Percentiles rank a stretch among this genome's conserved stretches.
phyloP scores from a whole-genome alignment of 2,888 invertebrate genomes.

The Drosophila atroscutellata region DNA sequence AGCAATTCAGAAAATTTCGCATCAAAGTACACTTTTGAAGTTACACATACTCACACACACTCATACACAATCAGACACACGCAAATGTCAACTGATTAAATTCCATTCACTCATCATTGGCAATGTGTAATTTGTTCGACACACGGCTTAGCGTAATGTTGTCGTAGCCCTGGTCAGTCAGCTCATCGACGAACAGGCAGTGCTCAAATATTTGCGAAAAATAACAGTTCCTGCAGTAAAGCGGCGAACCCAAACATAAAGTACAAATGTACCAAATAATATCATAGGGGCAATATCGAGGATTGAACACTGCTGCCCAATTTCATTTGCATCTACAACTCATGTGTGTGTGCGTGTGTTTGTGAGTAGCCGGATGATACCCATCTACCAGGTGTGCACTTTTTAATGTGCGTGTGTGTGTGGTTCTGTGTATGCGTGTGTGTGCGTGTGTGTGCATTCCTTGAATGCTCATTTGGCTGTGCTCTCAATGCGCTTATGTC shows the following conservation, averaged over 20 bases:
- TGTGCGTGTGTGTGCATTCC: conserved; percentile 64
- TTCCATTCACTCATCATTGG: background rate
- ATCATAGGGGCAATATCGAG: conserved; percentile 41
- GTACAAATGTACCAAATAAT: conserved; percentile 73
- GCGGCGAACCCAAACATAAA: conserved; percentile 34
- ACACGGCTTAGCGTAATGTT: background rate
- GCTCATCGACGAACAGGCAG: background rate
- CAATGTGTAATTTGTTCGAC: background rate
- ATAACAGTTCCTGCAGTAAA: background rate
- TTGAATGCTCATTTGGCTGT: conserved; percentile 71
- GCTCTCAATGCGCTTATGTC: conserved; percentile 53
- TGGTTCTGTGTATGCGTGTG: conserved; percentile 44
- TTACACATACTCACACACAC: background rate
- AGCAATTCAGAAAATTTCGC: background rate
- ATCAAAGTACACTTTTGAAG: background rate
- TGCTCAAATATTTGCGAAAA: conserved; percentile 8
- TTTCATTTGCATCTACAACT: conserved; percentile 21
- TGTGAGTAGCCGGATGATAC: conserved; percentile 16
- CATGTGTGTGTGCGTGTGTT: conserved; percentile 4
- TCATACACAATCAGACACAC: background rate
- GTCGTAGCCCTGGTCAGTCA: conserved; percentile 17
- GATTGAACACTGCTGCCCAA: conserved; percentile 14
- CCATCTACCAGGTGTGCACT: conserved; percentile 33
- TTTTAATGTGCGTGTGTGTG: background rate
- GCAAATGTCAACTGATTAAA: background rate